Evolutionary conservation across 2,113 vertebrate genomes (phyloP).

Genomic region (Oryzias woworae): DNA sequence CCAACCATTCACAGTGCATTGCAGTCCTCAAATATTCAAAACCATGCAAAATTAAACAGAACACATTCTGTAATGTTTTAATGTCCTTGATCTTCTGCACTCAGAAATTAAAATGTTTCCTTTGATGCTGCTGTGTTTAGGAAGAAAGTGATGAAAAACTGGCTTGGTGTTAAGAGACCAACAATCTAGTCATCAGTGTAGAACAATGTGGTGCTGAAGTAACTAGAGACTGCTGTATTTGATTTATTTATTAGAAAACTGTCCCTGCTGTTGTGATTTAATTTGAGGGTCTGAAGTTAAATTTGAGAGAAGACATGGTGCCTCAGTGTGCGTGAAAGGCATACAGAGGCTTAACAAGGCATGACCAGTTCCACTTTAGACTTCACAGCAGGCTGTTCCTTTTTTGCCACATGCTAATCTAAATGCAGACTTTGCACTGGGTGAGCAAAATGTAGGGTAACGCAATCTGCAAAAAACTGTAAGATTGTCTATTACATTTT

Average conservation of each 20-base stretch:
- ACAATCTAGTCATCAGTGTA: neutral
- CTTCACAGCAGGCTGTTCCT: neutral
- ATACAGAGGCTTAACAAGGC: neutral
- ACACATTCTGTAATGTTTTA: neutral
- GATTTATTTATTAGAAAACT: neutral
- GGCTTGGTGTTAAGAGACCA: neutral
- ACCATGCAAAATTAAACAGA: no score
- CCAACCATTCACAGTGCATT: neutral
- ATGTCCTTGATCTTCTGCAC: neutral
- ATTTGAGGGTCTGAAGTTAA: neutral
- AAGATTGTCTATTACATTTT: neutral
- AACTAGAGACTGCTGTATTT: neutral
- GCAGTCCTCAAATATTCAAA: slow-evolving; percentile 2
- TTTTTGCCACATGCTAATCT: neutral
- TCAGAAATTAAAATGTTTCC: neutral
- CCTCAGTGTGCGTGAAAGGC: neutral
- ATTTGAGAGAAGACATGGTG: neutral
- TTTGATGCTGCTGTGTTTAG: neutral
- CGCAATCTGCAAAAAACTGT: neutral
- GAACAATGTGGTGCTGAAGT: neutral
- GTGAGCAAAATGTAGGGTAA: neutral
- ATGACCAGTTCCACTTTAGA: neutral
- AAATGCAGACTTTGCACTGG: neutral
- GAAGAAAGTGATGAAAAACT: neutral
- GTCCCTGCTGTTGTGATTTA: neutral